Conservation (phyloP, 2,888 invertebrate species). For the Pristionchus entomophagus region DNA sequence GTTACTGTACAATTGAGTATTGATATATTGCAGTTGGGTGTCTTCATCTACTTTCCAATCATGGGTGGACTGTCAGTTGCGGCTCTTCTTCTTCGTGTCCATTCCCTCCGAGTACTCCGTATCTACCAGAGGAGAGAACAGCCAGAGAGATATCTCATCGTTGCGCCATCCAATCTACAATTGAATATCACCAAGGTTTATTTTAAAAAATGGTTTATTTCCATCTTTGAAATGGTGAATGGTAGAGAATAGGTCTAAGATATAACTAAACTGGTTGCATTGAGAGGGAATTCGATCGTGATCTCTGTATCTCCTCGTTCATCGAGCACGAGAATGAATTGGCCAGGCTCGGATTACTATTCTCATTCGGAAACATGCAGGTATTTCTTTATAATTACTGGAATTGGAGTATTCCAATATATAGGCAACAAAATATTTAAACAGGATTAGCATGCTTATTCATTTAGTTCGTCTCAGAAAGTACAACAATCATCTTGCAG, state of each 20-base stretch:
- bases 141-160: constrained; percentile 8
- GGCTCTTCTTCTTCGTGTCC: constrained; percentile 43
- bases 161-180: constrained; percentile 19
- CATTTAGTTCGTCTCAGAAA: not conserved
- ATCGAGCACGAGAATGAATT: constrained; percentile 40
- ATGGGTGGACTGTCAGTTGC: not conserved
- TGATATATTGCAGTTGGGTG: constrained; percentile 33
- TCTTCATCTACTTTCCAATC: constrained; percentile 7
- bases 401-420: too few species aligned
- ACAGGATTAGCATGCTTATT: too few species aligned
- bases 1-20: not conserved
- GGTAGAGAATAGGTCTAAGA: not conserved
- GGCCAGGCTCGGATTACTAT: constrained; percentile 4
- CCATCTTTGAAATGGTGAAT: not conserved
- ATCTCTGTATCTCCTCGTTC: constrained; percentile 23
- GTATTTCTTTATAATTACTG: not conserved
- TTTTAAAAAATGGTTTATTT: not conserved
- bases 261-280: not conserved
- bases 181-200: not conserved
- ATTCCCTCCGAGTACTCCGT: constrained; percentile 39
- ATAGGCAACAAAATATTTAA: too few species aligned
- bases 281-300: constrained; percentile 26
- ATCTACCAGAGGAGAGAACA: constrained; percentile 38
- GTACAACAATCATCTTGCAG: not conserved
- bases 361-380: constrained; percentile 44